These are phyloP conservation scores for Propithecus deckenii DNA, from an alignment of 2,797 vertebrate genomes.

Conservation along the genomic window DNA sequence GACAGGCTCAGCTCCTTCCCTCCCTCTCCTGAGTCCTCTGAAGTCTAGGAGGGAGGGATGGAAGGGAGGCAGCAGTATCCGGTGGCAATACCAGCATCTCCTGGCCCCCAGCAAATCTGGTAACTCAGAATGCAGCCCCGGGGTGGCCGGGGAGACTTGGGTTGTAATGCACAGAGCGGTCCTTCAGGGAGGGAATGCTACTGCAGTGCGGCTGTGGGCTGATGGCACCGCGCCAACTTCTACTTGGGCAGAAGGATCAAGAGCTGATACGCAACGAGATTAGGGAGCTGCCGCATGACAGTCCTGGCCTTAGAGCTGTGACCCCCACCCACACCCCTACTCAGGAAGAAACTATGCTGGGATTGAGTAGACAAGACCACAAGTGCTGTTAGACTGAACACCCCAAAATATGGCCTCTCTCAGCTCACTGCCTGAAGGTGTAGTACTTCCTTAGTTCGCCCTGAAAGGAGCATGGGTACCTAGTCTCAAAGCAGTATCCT, in stretches of 20 bases:
- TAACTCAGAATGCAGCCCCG: background rate
- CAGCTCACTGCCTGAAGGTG: background rate
- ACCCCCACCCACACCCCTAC: background rate
- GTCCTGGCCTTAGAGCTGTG: background rate
- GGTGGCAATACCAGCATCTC: background rate
- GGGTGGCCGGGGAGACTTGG: background rate
- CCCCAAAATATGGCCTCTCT: background rate
- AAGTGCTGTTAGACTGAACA: background rate
- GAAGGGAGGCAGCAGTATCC: background rate
- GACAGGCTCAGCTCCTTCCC: background rate
- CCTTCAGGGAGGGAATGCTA: background rate
- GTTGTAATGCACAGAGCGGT: background rate
- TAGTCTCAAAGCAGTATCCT: background rate
- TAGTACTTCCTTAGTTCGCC: background rate
- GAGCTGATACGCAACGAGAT: background rate
- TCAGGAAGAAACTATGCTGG: background rate
- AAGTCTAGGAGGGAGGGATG: background rate
- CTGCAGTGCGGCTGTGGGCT: background rate
- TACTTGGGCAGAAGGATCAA: background rate
- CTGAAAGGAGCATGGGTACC: background rate
- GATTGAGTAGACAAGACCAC: background rate
- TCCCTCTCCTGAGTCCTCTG: background rate
- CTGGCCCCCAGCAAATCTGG: background rate
- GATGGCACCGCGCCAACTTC: background rate
- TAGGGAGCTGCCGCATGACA: rapidly evolving